These are phyloP conservation scores for Daktulosphaira vitifoliae DNA, from an alignment of 1,140 invertebrate genomes.

Conservation along the genomic window DNA sequence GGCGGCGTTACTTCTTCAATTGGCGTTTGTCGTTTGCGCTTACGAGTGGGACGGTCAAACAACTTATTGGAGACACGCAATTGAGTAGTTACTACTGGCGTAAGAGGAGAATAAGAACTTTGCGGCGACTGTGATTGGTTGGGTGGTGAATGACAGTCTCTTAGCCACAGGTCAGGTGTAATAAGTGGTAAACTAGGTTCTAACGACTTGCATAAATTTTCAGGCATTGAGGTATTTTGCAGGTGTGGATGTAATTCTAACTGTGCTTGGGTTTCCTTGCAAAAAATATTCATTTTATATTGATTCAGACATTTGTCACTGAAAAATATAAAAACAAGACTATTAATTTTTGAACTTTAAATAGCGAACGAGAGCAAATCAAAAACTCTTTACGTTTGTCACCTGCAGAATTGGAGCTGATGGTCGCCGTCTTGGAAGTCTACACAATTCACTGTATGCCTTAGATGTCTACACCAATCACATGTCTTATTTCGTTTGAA, in stretches of 20 bases:
- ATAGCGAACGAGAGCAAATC: conserved; percentile 3
- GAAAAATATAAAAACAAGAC: conserved; percentile 43
- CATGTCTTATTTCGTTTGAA: conserved; percentile 88
- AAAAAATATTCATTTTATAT: conserved; percentile 94
- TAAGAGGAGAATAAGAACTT: conserved; percentile 18
- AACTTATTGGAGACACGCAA: conserved; percentile 10
- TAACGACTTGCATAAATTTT: conserved; percentile 32
- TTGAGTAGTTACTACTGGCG: conserved; percentile 5
- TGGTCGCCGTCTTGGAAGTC: conserved; percentile 74
- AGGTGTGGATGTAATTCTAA: conserved; percentile 71
- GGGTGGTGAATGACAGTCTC: conserved; percentile 62
- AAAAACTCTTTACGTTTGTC: conserved; percentile 22
- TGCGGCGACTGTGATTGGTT: conserved; percentile 37
- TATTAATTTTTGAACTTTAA: too few relatives aligned
- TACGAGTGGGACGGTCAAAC: conserved; percentile 31
- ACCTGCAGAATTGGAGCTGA: conserved; percentile 65
- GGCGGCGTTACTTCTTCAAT: background rate
- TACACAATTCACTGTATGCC: conserved; percentile 84
- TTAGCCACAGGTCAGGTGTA: conserved; percentile 77
- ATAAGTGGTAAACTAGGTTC: conserved; percentile 49
- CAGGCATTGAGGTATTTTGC: conserved; percentile 45
- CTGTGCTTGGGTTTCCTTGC: conserved; percentile 80
- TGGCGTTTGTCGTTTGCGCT: background rate
- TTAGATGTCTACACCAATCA: conserved; percentile 83
- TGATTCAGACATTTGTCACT: conserved; percentile 88